Percentiles rank a stretch among this genome's conserved stretches.
These are phyloP conservation scores for Stichodactyla helianthus DNA, from an alignment of 64 coral and sea anemone species.

Conservation along the genomic window DNA sequence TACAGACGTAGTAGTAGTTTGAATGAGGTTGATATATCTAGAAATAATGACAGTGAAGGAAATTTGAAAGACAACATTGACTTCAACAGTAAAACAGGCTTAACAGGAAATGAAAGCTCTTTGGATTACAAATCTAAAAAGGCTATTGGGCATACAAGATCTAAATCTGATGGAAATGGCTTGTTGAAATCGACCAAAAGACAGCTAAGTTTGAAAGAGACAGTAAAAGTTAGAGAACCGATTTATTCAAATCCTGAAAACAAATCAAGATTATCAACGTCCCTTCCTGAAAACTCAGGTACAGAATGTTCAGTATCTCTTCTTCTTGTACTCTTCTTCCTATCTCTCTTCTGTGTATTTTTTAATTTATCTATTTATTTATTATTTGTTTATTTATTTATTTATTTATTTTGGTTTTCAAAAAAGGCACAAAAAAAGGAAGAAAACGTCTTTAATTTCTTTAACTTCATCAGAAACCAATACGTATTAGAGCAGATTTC, in stretches of 20 bases:
- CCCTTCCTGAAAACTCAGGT: constrained; percentile 64
- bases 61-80: constrained; percentile 5
- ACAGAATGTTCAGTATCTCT: constrained; percentile 10
- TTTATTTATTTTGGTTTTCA: too few relatives aligned
- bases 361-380: neutral
- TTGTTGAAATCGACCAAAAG: constrained; percentile 26
- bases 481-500: too few relatives aligned
- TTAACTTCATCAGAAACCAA: too few relatives aligned
- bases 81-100: neutral
- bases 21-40: neutral
- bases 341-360: neutral
- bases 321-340: neutral
- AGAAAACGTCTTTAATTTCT: too few relatives aligned
- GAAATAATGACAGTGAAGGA: neutral
- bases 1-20: constrained; percentile 24
- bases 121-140: constrained; percentile 51
- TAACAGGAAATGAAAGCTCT: constrained; percentile 16
- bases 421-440: too few relatives aligned
- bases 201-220: constrained; percentile 15
- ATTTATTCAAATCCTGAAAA: neutral
- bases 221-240: neutral
- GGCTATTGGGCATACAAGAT: constrained; percentile 63
- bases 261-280: constrained; percentile 48
- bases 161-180: constrained; percentile 72
- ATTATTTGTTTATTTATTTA: too few relatives aligned